A percentile compares a stretch with the other conserved stretches of the same genome.
Evolutionary conservation across 2,797 vertebrate species (phyloP).

Genomic region (Strix occidentalis): DNA sequence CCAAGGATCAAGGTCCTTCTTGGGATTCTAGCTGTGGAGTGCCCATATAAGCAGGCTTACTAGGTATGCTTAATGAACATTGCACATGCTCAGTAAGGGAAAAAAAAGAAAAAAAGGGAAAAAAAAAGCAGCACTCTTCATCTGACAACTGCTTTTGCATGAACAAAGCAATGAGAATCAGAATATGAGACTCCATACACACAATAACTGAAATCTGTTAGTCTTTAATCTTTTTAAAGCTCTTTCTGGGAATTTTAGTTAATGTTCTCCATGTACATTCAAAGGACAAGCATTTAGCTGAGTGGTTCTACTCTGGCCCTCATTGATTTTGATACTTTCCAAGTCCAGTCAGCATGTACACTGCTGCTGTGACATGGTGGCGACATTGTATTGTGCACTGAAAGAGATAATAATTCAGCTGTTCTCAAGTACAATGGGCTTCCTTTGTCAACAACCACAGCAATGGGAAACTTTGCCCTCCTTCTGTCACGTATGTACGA

Average conservation of each 20-base stretch:
- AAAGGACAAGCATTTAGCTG: background rate
- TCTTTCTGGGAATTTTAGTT: background rate
- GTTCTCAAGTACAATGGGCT: constrained; percentile 8
- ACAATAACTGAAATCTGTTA: background rate
- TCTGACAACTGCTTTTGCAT: background rate
- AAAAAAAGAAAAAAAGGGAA: too few relatives aligned
- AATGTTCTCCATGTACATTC: background rate
- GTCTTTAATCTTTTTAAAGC: background rate
- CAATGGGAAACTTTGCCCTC: background rate
- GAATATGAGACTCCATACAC: background rate
- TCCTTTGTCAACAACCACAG: constrained; percentile 4
- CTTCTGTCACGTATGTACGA: background rate
- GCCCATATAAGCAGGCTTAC: background rate
- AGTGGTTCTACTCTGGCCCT: background rate
- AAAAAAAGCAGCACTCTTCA: background rate
- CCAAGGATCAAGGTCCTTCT: background rate
- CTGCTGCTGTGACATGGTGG: background rate
- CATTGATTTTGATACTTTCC: background rate
- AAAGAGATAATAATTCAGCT: constrained; percentile 25
- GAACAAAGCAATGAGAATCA: background rate
- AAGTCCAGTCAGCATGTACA: background rate
- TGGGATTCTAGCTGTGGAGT: background rate
- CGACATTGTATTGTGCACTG: background rate
- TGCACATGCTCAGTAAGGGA: background rate
- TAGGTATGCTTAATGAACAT: background rate